Base-by-base conservation (phyloP, 2,888 invertebrate species). In the Acleris holmiana region DNA sequence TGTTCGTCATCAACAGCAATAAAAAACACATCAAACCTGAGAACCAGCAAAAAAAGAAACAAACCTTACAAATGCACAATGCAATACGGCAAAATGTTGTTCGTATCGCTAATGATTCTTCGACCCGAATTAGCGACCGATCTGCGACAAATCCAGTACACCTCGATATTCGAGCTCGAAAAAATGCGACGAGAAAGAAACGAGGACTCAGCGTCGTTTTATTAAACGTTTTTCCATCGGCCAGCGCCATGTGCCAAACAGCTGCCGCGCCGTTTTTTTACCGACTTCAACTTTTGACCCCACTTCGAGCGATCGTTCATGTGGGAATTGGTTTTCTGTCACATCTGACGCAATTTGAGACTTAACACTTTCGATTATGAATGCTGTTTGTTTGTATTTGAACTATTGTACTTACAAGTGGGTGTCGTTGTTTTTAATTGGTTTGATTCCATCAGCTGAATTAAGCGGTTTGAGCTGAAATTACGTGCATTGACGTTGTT, bases 201-300 rank as follows among this genome's bases (percentile, higher is more conserved):
- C 75, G 75, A 76, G 76, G 72, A 73, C 71, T 73, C 76, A 13
- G 35, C 73, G 69, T 72, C 76, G 78, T 83, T 85, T 85, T 85
- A 84, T 84, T 82, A 83, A 84, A 81, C 82, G 78, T 80, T 82
- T 82, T 82, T 78, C 80, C 77, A 77, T 76, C 73, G 75, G 62
- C 69, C 72, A 74, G 70, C 58, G 79, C 83, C 88, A 88, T 87
- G 86, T 91, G 91, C 86, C 85, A 79, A 80, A 85, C 91, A 92
- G 86, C 91, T 91, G 91, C 83, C 76, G 84, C 79, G 77, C 76
- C 82, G 35, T 35, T 89, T 91, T 91, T 91, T 89, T 88, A 89
- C 86, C 83, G 83, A 83, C 84, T 80, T 76, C 80, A 84, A 90
- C 88, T 88, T 90, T 85, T 91, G 90, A 91, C 90, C 90, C 90